Base-by-base conservation (phyloP, 2,888 invertebrate genomes). In the Ennomos fuscantarius region DNA sequence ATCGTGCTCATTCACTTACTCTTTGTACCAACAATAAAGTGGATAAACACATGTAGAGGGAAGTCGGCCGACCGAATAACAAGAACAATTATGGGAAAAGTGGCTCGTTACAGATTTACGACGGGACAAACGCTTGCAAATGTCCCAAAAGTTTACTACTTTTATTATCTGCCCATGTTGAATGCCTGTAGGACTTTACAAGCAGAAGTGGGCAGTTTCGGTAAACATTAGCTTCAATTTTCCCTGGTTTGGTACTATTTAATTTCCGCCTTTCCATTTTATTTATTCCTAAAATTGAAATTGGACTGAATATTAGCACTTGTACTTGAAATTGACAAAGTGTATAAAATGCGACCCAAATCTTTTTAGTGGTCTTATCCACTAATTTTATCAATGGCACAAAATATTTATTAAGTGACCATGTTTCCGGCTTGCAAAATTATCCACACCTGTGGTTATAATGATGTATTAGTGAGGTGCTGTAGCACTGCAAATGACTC, bases 31-130 rank as follows among this genome's bases (percentile, higher is more conserved):
- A 57, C 61, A 62, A 71, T 63, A 76, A 76, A 70, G 64, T 70
- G 63, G 62, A 58, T 65, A 65, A 69, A 70, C 63, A 64, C 65
- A 62, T 52, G 63, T 60, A 63, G 54, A 61, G 56, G 59, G 53
- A 64, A 68, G 65, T 66, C 66, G 72, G 62, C 69, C 63, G 58
- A 54, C 59, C 61, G 64, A 66, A 70, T 65, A 76, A 79, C 73
- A 70, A 72, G 67, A 76, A 65, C 73, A 75, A 75, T 77, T 74
- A 78, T 68, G 59, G 61, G 52, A 54, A 72, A 74, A 76, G 68
- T 69, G 66, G 65, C 57, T 65, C 56, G 69, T 68, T 69, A 56
- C 59, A 68, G 68, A 73, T 78, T 79, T 78, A 76, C 73, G 69
- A 66, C 55, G 57, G 46, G 52, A 61, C 62, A 55, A 65, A 63